A percentile compares a stretch with the other conserved stretches of the same genome.
Evolutionary conservation across 2,797 vertebrate genomes (phyloP).

Genomic region (Hydrolagus colliei): DNA sequence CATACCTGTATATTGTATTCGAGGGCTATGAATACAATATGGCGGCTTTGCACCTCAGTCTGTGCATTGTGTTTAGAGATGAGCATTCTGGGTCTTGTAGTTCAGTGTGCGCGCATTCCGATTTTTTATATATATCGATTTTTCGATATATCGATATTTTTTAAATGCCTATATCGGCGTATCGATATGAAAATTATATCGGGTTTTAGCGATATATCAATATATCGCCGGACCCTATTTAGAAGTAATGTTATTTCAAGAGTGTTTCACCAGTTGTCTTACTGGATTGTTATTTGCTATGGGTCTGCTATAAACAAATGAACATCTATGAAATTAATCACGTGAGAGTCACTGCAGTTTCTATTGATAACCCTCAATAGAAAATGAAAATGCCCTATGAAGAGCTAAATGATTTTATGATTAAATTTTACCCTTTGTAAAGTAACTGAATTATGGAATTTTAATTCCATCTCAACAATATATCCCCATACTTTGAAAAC

Average conservation of each 20-base stretch:
- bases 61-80: no score
- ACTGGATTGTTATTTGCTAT: conserved; percentile 44
- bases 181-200: no score
- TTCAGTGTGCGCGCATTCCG: no score
- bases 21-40: no score
- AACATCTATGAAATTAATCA: conserved; percentile 39
- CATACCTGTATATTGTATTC: no score
- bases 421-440: conserved; percentile 39
- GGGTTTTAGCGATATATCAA: no score
- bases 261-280: conserved; percentile 40
- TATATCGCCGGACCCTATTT: no score
- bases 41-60: no score
- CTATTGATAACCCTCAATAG: conserved; percentile 53
- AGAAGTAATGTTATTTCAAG: background rate
- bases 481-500: conserved; percentile 27
- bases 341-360: conserved; percentile 43
- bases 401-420: conserved; percentile 42
- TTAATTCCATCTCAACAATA: conserved; percentile 37
- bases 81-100: no score
- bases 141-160: no score
- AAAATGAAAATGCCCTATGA: conserved; percentile 39
- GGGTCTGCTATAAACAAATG: conserved; percentile 38
- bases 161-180: no score
- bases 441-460: conserved; percentile 42
- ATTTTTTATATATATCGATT: no score